phyloP scores from a whole-genome alignment of 2,113 vertebrate species.

The Lepisosteus oculatus region DNA sequence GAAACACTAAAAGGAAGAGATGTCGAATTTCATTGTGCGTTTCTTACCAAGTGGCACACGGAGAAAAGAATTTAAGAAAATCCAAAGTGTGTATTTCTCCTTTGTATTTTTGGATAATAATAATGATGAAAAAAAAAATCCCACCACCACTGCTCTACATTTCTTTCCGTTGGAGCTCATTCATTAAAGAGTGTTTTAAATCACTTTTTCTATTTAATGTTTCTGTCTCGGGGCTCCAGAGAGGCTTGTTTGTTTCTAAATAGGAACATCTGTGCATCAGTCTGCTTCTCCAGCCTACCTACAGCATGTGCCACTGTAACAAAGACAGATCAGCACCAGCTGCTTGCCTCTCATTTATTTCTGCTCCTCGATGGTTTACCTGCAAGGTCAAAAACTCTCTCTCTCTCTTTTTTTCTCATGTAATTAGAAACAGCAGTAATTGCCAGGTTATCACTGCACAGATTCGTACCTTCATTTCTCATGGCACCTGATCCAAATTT shows the following conservation, averaged over 20 bases:
- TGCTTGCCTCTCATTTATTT: conserved; percentile 62
- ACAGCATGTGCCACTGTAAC: conserved; percentile 64
- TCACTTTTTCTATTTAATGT: no score
- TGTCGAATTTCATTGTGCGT: no score
- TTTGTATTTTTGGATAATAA: no score
- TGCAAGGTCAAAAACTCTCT: conserved; percentile 54
- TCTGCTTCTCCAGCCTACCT: conserved; percentile 62
- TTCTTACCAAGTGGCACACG: no score
- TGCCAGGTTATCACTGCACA: conserved; percentile 13
- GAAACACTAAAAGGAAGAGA: no score
- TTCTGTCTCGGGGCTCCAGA: conserved; percentile 16
- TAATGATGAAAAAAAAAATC: no score
- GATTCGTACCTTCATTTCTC: neutral
- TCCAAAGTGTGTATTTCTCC: no score
- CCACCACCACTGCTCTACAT: no score
- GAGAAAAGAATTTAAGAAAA: no score
- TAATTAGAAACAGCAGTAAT: conserved; percentile 11
- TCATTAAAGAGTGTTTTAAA: no score
- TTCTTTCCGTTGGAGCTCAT: no score
- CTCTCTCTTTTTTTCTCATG: conserved; percentile 57
- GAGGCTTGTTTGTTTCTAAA: conserved; percentile 70
- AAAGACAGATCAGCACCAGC: conserved; percentile 64
- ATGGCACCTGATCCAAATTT: neutral
- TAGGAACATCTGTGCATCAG: conserved; percentile 76
- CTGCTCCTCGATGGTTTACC: conserved; percentile 78